A percentile compares a stretch with the other conserved stretches of the same genome.
Conservation (phyloP, 2,888 invertebrate genomes). For the Pocota personata region DNA sequence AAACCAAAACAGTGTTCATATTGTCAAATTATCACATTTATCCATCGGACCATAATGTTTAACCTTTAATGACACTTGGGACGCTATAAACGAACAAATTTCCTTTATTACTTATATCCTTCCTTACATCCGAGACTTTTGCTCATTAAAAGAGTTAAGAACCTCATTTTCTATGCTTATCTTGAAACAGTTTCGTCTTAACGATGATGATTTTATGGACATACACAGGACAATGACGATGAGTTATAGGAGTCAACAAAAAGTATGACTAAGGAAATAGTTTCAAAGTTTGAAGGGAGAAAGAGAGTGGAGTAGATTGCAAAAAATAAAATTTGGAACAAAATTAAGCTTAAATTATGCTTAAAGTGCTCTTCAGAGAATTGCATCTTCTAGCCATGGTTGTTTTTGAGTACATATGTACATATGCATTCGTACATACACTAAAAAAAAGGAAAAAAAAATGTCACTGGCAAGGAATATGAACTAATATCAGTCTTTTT, state of each 20-base stretch:
- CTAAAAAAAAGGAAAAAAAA: no score
- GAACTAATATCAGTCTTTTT: no score
- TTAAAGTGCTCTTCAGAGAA: no score
- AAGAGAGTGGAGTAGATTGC: neutral
- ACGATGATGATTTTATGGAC: slow-evolving; percentile 41
- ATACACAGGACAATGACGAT: slow-evolving; percentile 5
- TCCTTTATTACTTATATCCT: slow-evolving; percentile 18
- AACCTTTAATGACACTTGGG: slow-evolving; percentile 13
- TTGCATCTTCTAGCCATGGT: no score
- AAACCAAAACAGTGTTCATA: slow-evolving; percentile 3
- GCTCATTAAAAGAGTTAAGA: slow-evolving; percentile 28
- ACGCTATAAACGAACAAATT: slow-evolving; percentile 14
- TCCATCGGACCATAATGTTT: slow-evolving; percentile 26
- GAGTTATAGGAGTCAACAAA: slow-evolving; percentile 1
- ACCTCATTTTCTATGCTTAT: slow-evolving; percentile 20
- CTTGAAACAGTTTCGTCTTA: slow-evolving; percentile 22
- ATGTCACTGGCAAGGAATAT: no score
- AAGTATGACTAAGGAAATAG: neutral
- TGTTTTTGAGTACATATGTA: no score
- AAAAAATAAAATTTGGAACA: neutral
- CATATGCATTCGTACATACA: no score
- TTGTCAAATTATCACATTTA: slow-evolving; percentile 31
- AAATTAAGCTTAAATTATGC: no score
- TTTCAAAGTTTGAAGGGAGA: neutral
- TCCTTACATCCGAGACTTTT: neutral